phyloP scores from a whole-genome alignment of 2,888 invertebrate species.

The Aromia moschata region DNA sequence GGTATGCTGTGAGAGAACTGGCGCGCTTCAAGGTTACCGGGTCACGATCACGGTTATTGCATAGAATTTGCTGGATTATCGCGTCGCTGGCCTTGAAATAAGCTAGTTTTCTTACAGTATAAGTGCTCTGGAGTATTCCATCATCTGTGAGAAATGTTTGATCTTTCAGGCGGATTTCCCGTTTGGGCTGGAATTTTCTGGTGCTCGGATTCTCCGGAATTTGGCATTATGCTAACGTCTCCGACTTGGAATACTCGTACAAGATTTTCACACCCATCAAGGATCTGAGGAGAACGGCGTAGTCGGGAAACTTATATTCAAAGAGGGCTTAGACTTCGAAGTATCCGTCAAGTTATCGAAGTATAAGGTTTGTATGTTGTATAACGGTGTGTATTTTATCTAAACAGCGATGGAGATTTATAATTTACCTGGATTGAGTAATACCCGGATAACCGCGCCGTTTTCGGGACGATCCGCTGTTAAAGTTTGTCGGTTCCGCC shows the following conservation, averaged over 20 bases:
- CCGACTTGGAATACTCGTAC: slow-evolving; percentile 82
- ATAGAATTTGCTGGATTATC: too few relatives aligned
- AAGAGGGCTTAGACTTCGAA: slow-evolving; percentile 74
- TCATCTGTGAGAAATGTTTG: too few relatives aligned
- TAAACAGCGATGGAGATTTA: slow-evolving; percentile 47
- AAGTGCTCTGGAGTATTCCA: too few relatives aligned
- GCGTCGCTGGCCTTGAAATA: too few relatives aligned
- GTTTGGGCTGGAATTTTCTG: slow-evolving; percentile 78
- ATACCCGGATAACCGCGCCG: slow-evolving; percentile 33
- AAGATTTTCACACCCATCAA: slow-evolving; percentile 81
- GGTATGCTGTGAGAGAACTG: too few relatives aligned
- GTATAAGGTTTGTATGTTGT: slow-evolving; percentile 66
- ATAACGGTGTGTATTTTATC: slow-evolving; percentile 39
- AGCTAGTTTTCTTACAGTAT: too few relatives aligned
- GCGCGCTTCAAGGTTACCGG: too few relatives aligned
- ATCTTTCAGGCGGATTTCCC: slow-evolving; percentile 73
- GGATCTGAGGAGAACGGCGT: slow-evolving; percentile 80
- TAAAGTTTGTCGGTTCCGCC: slow-evolving; percentile 47
- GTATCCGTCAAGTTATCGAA: slow-evolving; percentile 74
- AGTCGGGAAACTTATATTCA: slow-evolving; percentile 74
- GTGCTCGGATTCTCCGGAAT: slow-evolving; percentile 81
- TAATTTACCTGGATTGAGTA: slow-evolving; percentile 50
- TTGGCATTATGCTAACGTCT: slow-evolving; percentile 74
- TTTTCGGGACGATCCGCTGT: slow-evolving; percentile 35
- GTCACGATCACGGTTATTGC: too few relatives aligned